These are phyloP conservation scores for Zaprionus taronus DNA, from an alignment of 1,140 invertebrate species.

Conservation along the genomic window DNA sequence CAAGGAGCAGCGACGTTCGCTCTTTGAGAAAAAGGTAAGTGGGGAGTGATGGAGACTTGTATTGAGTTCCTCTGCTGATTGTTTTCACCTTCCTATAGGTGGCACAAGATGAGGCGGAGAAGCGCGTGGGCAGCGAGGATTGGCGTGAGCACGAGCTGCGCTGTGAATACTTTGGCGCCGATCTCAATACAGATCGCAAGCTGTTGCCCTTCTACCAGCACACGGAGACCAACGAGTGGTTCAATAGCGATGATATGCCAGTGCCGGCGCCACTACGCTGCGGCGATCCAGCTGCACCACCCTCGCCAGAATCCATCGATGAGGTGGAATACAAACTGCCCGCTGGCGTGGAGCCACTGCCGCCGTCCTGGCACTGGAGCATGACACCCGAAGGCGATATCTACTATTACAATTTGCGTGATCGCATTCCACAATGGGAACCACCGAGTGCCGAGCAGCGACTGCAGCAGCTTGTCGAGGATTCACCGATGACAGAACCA, in stretches of 20 bases:
- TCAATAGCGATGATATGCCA: conserved; percentile 76
- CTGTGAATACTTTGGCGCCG: conserved; percentile 87
- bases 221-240: conserved; percentile 87
- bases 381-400: conserved; percentile 91
- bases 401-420: conserved; percentile 96
- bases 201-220: conserved; percentile 88
- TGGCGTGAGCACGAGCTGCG: conserved; percentile 88
- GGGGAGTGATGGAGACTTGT: not conserved
- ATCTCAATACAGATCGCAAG: conserved; percentile 86
- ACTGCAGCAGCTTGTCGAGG: conserved; percentile 60
- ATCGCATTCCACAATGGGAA: conserved; percentile 94
- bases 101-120: conserved; percentile 89
- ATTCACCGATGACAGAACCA: conserved; percentile 40
- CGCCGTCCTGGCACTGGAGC: conserved; percentile 94
- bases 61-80: not conserved
- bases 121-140: conserved; percentile 86
- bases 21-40: conserved; percentile 88
- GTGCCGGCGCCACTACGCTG: conserved; percentile 84
- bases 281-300: conserved; percentile 63
- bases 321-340: conserved; percentile 84
- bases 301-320: conserved; percentile 49
- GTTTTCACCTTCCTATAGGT: conserved; percentile 76
- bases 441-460: conserved; percentile 87
- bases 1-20: conserved; percentile 86
- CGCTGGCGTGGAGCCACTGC: conserved; percentile 87